These are phyloP conservation scores for Brachymystax lenok DNA, from an alignment of 2,797 vertebrate genomes.

Conservation along the genomic window DNA sequence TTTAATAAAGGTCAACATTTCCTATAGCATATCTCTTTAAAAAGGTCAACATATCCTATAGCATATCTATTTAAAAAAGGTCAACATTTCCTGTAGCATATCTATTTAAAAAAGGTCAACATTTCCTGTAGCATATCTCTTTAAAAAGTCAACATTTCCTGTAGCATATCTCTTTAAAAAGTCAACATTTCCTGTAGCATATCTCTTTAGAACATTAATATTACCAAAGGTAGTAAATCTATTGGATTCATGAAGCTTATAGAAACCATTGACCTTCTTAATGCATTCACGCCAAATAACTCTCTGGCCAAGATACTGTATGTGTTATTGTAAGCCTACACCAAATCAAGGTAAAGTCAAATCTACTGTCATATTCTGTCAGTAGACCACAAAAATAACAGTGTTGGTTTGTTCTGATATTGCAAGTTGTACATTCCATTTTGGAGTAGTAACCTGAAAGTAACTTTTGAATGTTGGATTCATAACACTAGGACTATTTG, in stretches of 20 bases:
- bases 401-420: not conserved
- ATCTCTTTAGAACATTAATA: not conserved
- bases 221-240: not conserved
- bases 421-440: not conserved
- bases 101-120: no score
- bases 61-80: not conserved
- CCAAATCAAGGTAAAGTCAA: not conserved
- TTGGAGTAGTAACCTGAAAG: not conserved
- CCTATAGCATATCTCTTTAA: no score
- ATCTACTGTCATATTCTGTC: not conserved
- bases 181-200: not conserved
- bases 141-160: no score
- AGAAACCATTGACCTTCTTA: not conserved
- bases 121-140: no score
- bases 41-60: not conserved
- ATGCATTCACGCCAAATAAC: not conserved
- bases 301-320: not conserved
- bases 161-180: no score
- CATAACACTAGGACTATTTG: not conserved
- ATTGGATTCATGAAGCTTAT: not conserved
- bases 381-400: not conserved
- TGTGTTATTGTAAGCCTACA: not conserved
- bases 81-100: no score
- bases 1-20: no score
- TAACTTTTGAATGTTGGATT: not conserved